Percentiles rank a stretch among this genome's conserved stretches.
Evolutionary conservation across 2,113 vertebrate species (phyloP).

Genomic region (Cyrtonyx montezumae): DNA sequence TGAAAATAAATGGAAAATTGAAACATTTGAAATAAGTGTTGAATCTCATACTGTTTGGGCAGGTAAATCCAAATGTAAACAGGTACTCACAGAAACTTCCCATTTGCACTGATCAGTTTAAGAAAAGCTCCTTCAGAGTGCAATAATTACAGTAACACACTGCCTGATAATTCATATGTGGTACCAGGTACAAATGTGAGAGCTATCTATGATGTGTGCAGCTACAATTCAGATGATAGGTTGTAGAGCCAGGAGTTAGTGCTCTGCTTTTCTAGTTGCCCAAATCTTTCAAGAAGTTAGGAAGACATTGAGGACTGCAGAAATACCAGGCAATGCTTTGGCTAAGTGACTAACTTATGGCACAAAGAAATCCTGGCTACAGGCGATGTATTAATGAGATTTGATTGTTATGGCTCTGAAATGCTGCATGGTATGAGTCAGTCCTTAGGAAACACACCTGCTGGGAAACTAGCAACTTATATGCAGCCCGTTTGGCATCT

Average conservation of each 20-base stretch:
- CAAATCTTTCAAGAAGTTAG: neutral
- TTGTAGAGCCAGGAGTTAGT: neutral
- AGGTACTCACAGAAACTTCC: neutral
- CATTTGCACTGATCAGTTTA: neutral
- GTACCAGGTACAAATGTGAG: neutral
- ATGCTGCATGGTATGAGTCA: neutral
- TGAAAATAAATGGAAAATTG: neutral
- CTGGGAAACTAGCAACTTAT: neutral
- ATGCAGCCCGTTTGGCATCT: neutral
- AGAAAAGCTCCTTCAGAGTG: neutral
- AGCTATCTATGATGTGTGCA: neutral
- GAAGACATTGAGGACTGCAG: neutral
- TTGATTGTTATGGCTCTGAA: neutral
- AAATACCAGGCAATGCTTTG: neutral
- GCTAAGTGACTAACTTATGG: neutral
- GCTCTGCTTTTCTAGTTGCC: neutral
- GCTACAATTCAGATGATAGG: neutral
- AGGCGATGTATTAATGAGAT: neutral
- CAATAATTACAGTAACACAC: neutral
- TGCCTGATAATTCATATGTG: neutral
- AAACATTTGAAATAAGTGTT: neutral
- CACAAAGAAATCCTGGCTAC: neutral
- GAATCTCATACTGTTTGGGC: neutral
- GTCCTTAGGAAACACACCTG: neutral
- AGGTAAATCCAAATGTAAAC: neutral